These are phyloP conservation scores for Timema cristinae DNA, from an alignment of 2,888 invertebrate genomes.

Conservation along the genomic window DNA sequence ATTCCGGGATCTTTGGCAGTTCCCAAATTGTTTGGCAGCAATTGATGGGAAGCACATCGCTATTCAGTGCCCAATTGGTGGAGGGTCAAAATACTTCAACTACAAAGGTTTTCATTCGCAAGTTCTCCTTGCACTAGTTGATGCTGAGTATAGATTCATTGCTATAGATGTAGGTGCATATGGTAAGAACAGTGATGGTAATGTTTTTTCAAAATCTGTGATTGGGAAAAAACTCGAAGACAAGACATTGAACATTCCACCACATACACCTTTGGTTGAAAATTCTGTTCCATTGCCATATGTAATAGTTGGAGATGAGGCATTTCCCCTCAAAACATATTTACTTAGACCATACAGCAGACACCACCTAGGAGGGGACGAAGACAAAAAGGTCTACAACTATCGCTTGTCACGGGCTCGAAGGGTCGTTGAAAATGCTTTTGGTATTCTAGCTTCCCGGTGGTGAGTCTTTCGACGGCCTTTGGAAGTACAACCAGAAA, in stretches of 20 bases:
- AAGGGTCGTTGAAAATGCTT: conserved; percentile 18
- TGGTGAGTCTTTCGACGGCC: conserved; percentile 15
- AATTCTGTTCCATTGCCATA: not conserved
- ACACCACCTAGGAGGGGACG: not conserved
- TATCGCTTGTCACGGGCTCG: conserved; percentile 19
- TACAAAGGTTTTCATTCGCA: conserved; percentile 41
- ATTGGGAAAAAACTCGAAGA: conserved; percentile 15
- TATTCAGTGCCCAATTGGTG: conserved; percentile 35
- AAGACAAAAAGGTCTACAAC: conserved; percentile 13
- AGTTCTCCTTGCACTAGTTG: conserved; percentile 26
- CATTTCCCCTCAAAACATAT: conserved; percentile 9
- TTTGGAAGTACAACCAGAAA: conserved; percentile 2
- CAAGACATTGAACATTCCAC: conserved; percentile 17
- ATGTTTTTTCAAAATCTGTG: conserved; percentile 9
- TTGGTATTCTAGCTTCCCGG: conserved; percentile 20
- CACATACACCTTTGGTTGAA: not conserved
- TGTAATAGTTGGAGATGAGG: conserved; percentile 18
- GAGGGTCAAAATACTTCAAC: conserved; percentile 37
- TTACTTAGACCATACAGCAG: conserved; percentile 18
- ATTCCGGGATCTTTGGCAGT: conserved; percentile 39
- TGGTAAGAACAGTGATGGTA: conserved; percentile 20
- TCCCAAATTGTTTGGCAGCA: conserved; percentile 39
- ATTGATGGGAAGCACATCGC: conserved; percentile 32
- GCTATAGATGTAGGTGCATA: conserved; percentile 21
- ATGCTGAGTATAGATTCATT: conserved; percentile 15